Evolutionary conservation across 2,797 vertebrate species (phyloP).

Genomic region (Momotus momota): DNA sequence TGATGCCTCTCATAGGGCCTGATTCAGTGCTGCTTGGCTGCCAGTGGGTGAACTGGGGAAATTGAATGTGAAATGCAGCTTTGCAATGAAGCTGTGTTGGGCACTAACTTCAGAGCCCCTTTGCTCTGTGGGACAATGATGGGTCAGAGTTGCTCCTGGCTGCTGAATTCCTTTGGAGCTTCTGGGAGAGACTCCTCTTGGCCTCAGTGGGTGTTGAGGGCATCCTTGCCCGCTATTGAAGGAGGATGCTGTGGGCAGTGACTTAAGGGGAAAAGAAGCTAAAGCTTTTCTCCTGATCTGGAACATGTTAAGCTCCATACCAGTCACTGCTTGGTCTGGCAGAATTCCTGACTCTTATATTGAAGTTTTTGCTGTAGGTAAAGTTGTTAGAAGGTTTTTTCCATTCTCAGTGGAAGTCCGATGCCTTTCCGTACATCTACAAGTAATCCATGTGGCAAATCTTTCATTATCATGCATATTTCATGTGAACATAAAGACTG

Average conservation of each 20-base stretch:
- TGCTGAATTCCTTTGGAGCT: not conserved
- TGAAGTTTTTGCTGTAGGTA: not conserved
- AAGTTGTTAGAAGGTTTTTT: not conserved
- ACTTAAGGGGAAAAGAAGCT: not conserved
- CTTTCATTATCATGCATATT: not conserved
- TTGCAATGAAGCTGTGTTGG: not conserved
- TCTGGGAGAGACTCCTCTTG: not conserved
- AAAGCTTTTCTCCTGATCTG: not conserved
- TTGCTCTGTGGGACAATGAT: fast-evolving
- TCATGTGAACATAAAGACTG: not conserved
- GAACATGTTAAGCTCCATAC: not conserved
- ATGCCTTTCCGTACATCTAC: not conserved
- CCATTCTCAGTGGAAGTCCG: not conserved
- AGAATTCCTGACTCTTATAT: fast-evolving
- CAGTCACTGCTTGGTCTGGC: not conserved
- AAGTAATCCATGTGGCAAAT: not conserved
- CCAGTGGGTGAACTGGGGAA: not conserved
- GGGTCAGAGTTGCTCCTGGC: not conserved
- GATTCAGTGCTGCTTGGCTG: not conserved
- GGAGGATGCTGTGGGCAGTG: not conserved
- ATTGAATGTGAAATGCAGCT: fast-evolving
- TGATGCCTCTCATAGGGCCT: not conserved
- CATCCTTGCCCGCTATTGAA: not conserved
- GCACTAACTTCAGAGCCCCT: not conserved
- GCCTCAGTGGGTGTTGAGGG: not conserved